phyloP scores from a whole-genome alignment of 2,113 vertebrate species.

The Procapra przewalskii region DNA sequence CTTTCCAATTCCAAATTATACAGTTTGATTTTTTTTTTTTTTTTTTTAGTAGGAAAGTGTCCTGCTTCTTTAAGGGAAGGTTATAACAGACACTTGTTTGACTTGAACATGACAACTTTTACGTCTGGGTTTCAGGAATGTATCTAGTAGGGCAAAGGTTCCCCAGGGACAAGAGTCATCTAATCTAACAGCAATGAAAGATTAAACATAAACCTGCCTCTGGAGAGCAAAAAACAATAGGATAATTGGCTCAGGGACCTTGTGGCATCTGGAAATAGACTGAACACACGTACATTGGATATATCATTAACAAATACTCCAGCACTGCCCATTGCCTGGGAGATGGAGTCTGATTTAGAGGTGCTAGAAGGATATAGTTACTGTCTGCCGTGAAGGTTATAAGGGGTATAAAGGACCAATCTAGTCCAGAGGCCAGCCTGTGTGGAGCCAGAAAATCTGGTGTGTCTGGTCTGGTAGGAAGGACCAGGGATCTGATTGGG shows the following conservation, averaged over 20 bases:
- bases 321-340: not conserved
- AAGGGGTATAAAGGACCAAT: not conserved
- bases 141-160: not conserved
- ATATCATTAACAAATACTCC: not conserved
- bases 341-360: not conserved
- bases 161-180: not conserved
- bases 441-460: not conserved
- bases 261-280: constrained; percentile 17
- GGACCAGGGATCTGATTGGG: not conserved
- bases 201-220: constrained; percentile 46
- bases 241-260: constrained; percentile 54
- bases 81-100: not conserved
- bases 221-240: constrained; percentile 28
- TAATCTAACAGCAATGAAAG: constrained; percentile 55
- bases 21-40: not conserved
- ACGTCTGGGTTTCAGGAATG: not conserved
- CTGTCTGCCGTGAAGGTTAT: not conserved
- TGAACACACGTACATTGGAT: not conserved
- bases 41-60: not conserved
- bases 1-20: not conserved
- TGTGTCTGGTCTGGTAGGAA: not conserved
- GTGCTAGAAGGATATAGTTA: not conserved
- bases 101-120: not conserved
- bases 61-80: not conserved
- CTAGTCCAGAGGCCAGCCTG: not conserved